Evolutionary conservation across 1,140 invertebrate genomes (phyloP).

Genomic region (Saccostrea echinata): DNA sequence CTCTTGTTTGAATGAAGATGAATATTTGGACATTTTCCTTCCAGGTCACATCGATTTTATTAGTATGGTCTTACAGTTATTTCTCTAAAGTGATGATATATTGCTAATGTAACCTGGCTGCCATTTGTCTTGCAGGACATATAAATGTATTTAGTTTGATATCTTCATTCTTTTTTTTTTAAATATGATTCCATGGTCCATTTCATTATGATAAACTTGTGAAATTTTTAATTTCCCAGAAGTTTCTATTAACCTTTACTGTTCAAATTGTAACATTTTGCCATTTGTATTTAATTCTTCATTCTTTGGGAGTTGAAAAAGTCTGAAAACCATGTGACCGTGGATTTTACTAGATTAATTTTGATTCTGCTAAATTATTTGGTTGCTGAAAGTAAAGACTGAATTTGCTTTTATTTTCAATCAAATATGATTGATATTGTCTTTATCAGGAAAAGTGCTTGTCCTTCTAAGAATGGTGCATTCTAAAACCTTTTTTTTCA

Average conservation of each 20-base stretch:
- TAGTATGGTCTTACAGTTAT: constrained; percentile 10
- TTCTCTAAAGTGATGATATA: background rate
- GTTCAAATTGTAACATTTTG: no score
- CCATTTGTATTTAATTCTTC: no score
- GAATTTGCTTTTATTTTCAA: no score
- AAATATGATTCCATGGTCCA: background rate
- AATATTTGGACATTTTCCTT: background rate
- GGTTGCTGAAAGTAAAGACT: background rate
- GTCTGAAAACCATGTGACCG: background rate
- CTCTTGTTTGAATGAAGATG: no score
- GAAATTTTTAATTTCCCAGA: no score
- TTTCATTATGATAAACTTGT: background rate
- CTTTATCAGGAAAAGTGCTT: no score
- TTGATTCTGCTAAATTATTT: background rate
- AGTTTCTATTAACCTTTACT: no score
- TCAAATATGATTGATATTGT: no score
- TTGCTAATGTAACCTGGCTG: background rate
- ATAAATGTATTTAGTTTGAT: background rate
- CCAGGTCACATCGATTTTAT: background rate
- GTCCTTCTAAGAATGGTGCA: no score
- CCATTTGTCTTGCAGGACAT: background rate
- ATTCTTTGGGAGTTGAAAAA: no score
- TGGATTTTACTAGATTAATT: background rate
- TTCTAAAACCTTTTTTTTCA: no score
- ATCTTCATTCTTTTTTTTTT: background rate